phyloP scores from a whole-genome alignment of 2,113 vertebrate species.

The Sula dactylatra region DNA sequence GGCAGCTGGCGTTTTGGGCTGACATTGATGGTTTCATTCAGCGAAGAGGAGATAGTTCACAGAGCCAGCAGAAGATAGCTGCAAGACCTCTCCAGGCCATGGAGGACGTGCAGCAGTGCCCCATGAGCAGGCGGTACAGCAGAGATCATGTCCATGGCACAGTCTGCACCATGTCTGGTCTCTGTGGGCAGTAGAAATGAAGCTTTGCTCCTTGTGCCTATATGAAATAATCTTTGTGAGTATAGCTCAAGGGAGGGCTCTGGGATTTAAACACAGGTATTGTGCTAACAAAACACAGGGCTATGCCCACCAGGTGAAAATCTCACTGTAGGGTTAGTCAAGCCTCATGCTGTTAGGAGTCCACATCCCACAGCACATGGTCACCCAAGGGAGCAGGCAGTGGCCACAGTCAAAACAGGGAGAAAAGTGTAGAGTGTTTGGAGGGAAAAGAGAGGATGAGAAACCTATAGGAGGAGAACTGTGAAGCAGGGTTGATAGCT shows the following conservation, averaged over 20 bases:
- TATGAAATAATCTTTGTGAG: background rate
- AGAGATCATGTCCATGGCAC: background rate
- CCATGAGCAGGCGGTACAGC: rapidly evolving
- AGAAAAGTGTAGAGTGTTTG: background rate
- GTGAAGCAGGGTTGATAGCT: background rate
- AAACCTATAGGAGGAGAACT: background rate
- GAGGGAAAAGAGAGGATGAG: background rate
- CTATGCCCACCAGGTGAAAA: background rate
- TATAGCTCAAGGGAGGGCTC: background rate
- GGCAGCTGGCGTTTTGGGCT: background rate
- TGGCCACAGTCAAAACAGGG: background rate
- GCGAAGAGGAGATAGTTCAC: background rate
- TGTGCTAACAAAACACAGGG: background rate
- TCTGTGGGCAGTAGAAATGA: background rate
- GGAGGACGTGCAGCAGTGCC: background rate
- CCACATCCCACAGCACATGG: background rate
- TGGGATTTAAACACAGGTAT: background rate
- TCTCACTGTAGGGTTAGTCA: background rate
- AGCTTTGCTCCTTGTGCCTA: background rate
- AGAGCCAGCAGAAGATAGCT: background rate
- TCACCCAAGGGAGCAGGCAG: background rate
- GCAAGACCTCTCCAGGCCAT: background rate
- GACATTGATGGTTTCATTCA: background rate
- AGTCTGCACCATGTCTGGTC: background rate
- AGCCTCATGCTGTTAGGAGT: background rate